phyloP scores from a whole-genome alignment of 1,140 invertebrate species.

The Lordiphosa collinella region DNA sequence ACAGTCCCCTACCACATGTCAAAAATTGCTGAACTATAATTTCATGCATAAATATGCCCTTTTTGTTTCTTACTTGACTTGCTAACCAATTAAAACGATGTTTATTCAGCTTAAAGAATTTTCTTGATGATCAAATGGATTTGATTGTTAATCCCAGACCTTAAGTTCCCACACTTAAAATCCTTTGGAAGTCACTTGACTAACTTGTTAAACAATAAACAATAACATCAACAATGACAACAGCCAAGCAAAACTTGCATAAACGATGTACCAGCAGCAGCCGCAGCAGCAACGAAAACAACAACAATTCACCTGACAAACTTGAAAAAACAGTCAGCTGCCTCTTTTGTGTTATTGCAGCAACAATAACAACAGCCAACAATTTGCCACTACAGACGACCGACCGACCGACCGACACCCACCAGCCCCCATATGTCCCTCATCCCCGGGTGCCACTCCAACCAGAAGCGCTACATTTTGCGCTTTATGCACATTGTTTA shows the following conservation, averaged over 20 bases:
- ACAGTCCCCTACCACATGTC: too few species aligned
- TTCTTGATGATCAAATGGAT: too few species aligned
- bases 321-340: constrained; percentile 39
- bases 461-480: constrained; percentile 72
- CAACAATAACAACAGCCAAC: constrained; percentile 33
- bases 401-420: constrained; percentile 1
- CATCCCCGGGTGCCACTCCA: not conserved
- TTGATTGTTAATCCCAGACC: too few species aligned
- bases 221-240: constrained; percentile 20
- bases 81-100: too few species aligned
- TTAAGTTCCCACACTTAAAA: too few species aligned
- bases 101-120: too few species aligned
- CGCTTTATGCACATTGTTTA: constrained; percentile 77
- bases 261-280: constrained; percentile 32
- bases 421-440: not conserved
- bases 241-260: constrained; percentile 46
- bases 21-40: too few species aligned
- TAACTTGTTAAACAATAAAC: constrained; percentile 33
- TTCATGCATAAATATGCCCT: too few species aligned
- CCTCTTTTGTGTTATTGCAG: constrained; percentile 52
- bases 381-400: constrained; percentile 64
- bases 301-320: constrained; percentile 43
- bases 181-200: too few species aligned
- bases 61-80: too few species aligned
- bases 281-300: not conserved